phyloP scores from a whole-genome alignment of 2,113 vertebrate species.

The Hippocampus abdominalis region DNA sequence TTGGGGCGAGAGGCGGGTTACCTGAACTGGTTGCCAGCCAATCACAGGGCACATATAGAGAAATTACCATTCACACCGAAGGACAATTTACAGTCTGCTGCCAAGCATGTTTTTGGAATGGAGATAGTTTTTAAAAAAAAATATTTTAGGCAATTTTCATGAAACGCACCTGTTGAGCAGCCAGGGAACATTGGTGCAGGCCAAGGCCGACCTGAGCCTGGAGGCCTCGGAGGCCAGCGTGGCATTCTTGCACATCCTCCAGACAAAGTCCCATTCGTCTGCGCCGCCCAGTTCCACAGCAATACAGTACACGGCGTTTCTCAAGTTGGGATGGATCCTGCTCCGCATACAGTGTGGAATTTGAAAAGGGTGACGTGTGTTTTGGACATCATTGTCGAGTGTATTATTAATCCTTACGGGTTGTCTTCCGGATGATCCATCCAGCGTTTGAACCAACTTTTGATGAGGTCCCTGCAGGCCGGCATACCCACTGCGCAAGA shows the following conservation, averaged over 20 bases:
- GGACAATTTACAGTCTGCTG: too few species aligned
- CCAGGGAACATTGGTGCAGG: conserved; percentile 81
- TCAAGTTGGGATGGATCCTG: conserved; percentile 87
- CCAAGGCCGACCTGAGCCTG: conserved; percentile 77
- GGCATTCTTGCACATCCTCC: conserved; percentile 72
- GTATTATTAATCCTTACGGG: conserved; percentile 66
- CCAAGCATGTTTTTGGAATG: too few species aligned
- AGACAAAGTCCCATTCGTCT: conserved; percentile 84
- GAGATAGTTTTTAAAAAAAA: too few species aligned
- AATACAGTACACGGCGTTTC: conserved; percentile 82
- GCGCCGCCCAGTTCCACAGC: conserved; percentile 75
- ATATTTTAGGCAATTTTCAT: too few species aligned
- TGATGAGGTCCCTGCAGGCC: conserved; percentile 59
- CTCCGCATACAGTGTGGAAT: not conserved
- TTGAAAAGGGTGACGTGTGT: not conserved
- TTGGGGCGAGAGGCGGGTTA: too few species aligned
- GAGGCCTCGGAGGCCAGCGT: conserved; percentile 79
- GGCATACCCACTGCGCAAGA: conserved; percentile 73
- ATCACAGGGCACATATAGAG: too few species aligned
- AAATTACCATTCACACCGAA: too few species aligned
- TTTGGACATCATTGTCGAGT: not conserved
- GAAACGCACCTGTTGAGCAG: conserved; percentile 80
- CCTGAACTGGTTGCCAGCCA: too few species aligned
- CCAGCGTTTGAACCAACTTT: conserved; percentile 58
- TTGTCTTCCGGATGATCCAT: conserved; percentile 21